Evolutionary conservation across 2,888 invertebrate genomes (phyloP).

Genomic region (Caenorhabditis sp.): DNA sequence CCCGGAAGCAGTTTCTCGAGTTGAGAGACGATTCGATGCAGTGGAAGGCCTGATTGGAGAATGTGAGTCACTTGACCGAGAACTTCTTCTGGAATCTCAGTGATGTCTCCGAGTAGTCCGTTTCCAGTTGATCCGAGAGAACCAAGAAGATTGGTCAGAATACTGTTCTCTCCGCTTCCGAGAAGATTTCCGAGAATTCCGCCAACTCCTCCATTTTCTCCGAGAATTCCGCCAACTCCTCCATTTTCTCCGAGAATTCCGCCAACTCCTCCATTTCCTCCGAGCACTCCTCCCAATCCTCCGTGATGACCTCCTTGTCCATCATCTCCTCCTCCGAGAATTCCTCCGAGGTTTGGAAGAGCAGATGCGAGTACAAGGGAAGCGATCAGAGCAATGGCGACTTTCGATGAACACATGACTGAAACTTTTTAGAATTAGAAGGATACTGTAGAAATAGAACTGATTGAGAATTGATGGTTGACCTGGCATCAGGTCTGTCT

Average conservation of each 20-base stretch:
- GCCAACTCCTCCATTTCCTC: background rate
- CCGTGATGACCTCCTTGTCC: conserved; percentile 1
- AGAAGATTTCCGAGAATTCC: background rate
- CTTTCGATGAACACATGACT: background rate
- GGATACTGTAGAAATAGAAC: no score
- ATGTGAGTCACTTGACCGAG: background rate
- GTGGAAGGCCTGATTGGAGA: background rate
- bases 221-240: no score
- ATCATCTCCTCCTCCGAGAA: conserved; percentile 18
- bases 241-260: background rate
- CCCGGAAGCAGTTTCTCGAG: background rate
- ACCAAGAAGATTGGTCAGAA: background rate
- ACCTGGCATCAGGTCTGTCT: no score
- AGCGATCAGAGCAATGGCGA: background rate
- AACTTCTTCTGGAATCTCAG: background rate
- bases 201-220: background rate
- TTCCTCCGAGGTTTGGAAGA: background rate
- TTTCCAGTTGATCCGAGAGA: background rate
- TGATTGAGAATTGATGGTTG: no score
- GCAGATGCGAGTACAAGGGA: background rate
- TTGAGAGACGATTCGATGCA: background rate
- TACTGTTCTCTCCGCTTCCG: background rate
- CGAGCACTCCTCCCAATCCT: background rate
- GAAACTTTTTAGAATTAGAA: no score
- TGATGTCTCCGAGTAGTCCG: background rate